Evolutionary conservation across 2,797 vertebrate genomes (phyloP).

Genomic region (Siniperca undulata): DNA sequence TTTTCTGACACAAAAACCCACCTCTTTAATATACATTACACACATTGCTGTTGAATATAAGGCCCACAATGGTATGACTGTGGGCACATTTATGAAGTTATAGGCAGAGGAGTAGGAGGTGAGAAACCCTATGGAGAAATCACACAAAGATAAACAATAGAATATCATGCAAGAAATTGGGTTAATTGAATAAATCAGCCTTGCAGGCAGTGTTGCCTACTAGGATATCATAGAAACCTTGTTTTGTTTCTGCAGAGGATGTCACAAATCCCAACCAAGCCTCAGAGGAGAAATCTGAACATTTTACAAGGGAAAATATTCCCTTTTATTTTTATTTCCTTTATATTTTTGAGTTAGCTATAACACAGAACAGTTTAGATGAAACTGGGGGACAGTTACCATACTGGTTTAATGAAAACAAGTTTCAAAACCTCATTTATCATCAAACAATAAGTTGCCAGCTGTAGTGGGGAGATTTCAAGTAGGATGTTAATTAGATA

Average conservation of each 20-base stretch:
- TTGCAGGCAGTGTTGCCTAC: constrained; percentile 12
- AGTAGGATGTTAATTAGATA: not conserved
- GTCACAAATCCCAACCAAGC: constrained; percentile 10
- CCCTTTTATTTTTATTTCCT: not conserved
- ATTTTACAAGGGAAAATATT: not conserved
- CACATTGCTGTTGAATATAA: constrained; percentile 8
- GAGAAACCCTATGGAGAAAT: constrained; percentile 43
- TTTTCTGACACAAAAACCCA: constrained; percentile 10
- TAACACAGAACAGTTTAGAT: not conserved
- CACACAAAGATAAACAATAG: constrained; percentile 30
- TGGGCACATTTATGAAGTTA: constrained; percentile 22
- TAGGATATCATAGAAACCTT: constrained; percentile 17
- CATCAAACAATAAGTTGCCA: not conserved
- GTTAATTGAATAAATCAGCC: constrained; percentile 56
- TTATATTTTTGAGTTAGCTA: not conserved
- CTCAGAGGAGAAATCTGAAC: constrained; percentile 8
- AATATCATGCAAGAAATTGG: constrained; percentile 30
- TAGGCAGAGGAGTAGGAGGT: constrained; percentile 38
- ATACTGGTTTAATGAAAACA: not conserved
- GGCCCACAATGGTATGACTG: not conserved
- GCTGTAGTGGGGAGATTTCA: not conserved
- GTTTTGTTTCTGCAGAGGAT: constrained; percentile 22
- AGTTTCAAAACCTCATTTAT: constrained; percentile 6
- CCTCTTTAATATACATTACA: constrained; percentile 21
- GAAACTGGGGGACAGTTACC: not conserved